Conservation (phyloP, 2,113 vertebrate genomes). For the Syngnathus typhle region DNA sequence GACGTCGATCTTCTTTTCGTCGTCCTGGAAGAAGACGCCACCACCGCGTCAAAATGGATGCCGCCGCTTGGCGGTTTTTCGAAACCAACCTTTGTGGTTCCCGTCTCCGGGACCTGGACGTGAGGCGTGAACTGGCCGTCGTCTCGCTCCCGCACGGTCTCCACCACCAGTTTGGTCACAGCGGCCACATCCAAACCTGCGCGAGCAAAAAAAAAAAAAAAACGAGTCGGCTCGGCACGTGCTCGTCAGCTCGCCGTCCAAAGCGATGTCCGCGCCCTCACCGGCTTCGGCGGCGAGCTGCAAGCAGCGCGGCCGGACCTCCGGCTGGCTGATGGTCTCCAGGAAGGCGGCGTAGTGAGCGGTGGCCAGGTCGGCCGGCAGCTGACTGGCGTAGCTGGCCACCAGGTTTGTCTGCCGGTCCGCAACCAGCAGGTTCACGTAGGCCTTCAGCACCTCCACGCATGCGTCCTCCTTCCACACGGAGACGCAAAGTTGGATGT, state of each 20-base stretch:
- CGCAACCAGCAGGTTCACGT: slow-evolving; percentile 76
- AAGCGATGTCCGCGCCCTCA: slow-evolving; percentile 42
- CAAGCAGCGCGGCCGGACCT: slow-evolving; percentile 82
- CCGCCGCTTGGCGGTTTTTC: not conserved
- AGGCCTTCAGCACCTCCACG: slow-evolving; percentile 82
- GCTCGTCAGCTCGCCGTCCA: not conserved
- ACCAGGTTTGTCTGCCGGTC: slow-evolving; percentile 84
- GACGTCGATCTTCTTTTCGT: slow-evolving; percentile 87
- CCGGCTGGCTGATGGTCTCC: slow-evolving; percentile 82
- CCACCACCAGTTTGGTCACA: slow-evolving; percentile 88
- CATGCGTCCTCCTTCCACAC: slow-evolving; percentile 79
- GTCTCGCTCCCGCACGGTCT: slow-evolving; percentile 81
- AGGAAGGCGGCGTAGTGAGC: slow-evolving; percentile 84
- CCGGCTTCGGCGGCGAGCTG: slow-evolving; percentile 86
- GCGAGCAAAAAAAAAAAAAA: slow-evolving; percentile 3
- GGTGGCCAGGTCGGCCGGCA: slow-evolving; percentile 79
- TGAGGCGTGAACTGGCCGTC: slow-evolving; percentile 45
- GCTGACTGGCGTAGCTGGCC: slow-evolving; percentile 89
- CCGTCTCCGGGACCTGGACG: slow-evolving; percentile 48
- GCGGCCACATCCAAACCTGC: slow-evolving; percentile 68
- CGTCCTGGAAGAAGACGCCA: slow-evolving; percentile 71
- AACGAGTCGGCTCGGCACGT: slow-evolving; percentile 8
- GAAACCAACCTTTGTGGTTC: slow-evolving; percentile 47
- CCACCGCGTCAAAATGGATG: not conserved
- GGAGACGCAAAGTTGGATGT: not conserved